Evolutionary conservation across 2,888 invertebrate species (phyloP).

Genomic region (Aplocera efformata): DNA sequence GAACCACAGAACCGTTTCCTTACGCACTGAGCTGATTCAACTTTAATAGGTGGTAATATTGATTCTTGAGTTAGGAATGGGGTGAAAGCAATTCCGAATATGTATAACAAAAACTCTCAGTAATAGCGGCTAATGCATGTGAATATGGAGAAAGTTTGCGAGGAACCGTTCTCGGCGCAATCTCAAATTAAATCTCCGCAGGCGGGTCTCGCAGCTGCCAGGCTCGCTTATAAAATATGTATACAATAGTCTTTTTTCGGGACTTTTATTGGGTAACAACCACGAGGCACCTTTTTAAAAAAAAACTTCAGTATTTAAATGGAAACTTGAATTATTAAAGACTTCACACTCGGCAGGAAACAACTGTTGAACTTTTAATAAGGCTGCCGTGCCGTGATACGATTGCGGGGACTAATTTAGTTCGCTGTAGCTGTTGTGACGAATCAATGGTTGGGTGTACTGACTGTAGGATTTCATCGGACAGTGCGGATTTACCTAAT

Average conservation of each 20-base stretch:
- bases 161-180: conserved; percentile 58
- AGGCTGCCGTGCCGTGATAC: not conserved
- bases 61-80: conserved; percentile 39
- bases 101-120: conserved; percentile 55
- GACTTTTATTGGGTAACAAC: conserved; percentile 46
- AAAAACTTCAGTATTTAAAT: conserved; percentile 19
- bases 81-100: conserved; percentile 46
- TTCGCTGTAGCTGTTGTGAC: not conserved
- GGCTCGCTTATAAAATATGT: conserved; percentile 49
- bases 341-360: conserved; percentile 16
- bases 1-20: conserved; percentile 18
- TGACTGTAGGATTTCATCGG: conserved; percentile 16
- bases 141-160: conserved; percentile 66
- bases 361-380: conserved; percentile 12
- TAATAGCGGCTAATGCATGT: conserved; percentile 64
- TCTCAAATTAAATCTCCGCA: conserved; percentile 74
- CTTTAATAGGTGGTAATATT: conserved; percentile 41
- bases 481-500: conserved; percentile 15
- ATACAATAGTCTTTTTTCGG: conserved; percentile 46
- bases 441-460: conserved; percentile 8
- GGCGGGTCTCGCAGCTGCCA: conserved; percentile 47
- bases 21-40: conserved; percentile 17
- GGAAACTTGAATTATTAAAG: conserved; percentile 20
- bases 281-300: conserved; percentile 33
- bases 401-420: conserved; percentile 4